Base-by-base conservation (phyloP, 92 coral and sea anemone genomes). In the Bergia puertoricense region DNA sequence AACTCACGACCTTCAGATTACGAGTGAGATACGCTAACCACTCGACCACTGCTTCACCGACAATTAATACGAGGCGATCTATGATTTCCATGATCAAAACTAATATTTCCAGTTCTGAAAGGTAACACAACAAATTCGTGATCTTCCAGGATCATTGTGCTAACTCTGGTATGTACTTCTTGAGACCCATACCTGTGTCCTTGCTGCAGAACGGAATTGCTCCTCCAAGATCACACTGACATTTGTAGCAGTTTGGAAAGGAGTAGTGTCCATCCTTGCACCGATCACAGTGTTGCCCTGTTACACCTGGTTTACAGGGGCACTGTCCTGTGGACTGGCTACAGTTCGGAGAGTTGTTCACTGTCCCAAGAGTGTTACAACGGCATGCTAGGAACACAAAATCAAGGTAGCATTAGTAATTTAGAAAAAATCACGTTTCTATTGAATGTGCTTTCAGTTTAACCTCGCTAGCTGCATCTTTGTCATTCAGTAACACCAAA, bases 151-250 rank as follows among this genome's bases (percentile, higher is more conserved):
- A 54, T 46, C 16, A 54, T 13, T 54, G 66, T 11, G n/a, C 4
- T 16, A 80, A 43, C 18, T 42, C n/a, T 44, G 1, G 43, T 37
- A 11, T 13, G 20, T 9, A 8, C 36, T 14, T 16, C 57, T 42
- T 30, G 30, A 30, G 30, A 54, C 16, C 11, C 94, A 72, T 30
- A 93, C 98, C 98, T 81, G 96, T 85, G 54, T 80, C 79, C 76
- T 93, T 96, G 66, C 90, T 51, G 18, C 98, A 96, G 15, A 59
- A 87, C 56, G 94, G 91, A 76, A 74, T 91, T 45, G 98, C 98
- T 43, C 98, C 98, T 41, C 98, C 98, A 37, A 96, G 76, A 84
- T 95, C 95, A 91, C 98, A 96, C 10, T 91, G 94, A 81, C 98
- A 96, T 85, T 41, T 84, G 82, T 80, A 72, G 57, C 98, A 96